Base-by-base conservation (phyloP, 2,797 vertebrate species). In the Amniataba percoides region DNA sequence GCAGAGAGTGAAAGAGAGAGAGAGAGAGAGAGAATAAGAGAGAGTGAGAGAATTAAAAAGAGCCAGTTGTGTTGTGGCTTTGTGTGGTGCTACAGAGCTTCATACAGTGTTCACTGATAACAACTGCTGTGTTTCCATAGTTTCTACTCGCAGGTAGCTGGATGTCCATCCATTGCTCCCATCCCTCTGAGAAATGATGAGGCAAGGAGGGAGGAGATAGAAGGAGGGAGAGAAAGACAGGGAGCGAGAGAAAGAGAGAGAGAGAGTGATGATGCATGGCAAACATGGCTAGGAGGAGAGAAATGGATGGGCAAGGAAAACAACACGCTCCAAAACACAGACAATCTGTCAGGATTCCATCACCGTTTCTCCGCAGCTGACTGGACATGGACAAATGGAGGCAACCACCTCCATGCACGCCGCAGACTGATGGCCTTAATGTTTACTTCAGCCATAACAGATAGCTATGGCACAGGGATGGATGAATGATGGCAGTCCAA, bases 311-410 rank as follows among this genome's bases (percentile, higher is more conserved):
- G 92, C 90, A 83, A 88, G 86, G 88, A 92, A 94, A 94, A 93
- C 89, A 93, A 92, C 92, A 94, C 87, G 92, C 90, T 93, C 89
- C 90, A 92, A 93, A 93, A 94, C 90, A 92, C 92, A 90, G 91
- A 93, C 92, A 89, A 93, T 93, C 90, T 91, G 91, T 94, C 93
- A 94, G 91, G 89, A 93, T 92, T 94, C 93, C 92, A 91, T 94
- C 92, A 91, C 81, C 77, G 70, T 84, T 87, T 80, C 88, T 84
- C 89, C 7, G 83, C 91, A 92, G 91, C 88, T 90, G 90, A 92
- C 88, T 92, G 92, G 92, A 93, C 91, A 83, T 53, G 87, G 90
- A 94, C 93, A 94, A 92, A 94, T 93, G 91, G 93, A 91, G 87
- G 86, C 81, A 81, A 85, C 77, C 88, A 77, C 74, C 82, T 84